These are phyloP conservation scores for Dicerorhinus sumatrensis DNA, from an alignment of 2,113 vertebrate genomes.

Conservation along the genomic window DNA sequence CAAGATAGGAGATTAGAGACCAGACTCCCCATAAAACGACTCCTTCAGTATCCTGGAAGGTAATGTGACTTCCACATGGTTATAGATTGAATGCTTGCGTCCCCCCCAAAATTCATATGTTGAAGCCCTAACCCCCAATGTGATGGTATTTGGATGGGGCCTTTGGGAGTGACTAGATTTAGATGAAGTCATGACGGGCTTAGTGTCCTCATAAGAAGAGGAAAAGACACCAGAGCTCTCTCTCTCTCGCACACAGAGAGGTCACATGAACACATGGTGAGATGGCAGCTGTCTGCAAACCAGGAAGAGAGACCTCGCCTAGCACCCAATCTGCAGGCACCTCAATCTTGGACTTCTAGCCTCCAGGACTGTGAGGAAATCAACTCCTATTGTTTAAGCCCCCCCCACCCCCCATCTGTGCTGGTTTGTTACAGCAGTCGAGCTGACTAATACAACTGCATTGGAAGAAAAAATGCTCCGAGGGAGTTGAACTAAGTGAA, in stretches of 20 bases:
- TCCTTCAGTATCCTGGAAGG: neutral
- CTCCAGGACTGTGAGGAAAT: neutral
- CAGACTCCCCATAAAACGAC: neutral
- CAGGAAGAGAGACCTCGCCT: neutral
- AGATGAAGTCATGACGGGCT: no score
- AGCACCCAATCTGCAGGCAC: neutral
- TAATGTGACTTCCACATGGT: neutral
- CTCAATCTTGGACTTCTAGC: no score
- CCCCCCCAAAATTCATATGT: neutral
- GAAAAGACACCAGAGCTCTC: neutral
- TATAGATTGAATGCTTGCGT: neutral
- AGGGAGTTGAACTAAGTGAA: rapidly evolving
- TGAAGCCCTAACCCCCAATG: neutral
- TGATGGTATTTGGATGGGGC: neutral
- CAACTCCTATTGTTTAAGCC: no score
- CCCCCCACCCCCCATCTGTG: no score
- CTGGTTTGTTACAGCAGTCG: neutral
- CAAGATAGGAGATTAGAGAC: no score
- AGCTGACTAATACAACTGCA: neutral
- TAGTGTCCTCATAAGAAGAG: neutral
- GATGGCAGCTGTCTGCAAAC: neutral
- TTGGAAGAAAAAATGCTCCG: rapidly evolving
- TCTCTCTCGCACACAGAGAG: neutral
- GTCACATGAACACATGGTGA: neutral
- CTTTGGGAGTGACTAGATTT: neutral